Percentiles rank a stretch among this genome's conserved stretches.
Evolutionary conservation across 2,888 invertebrate species (phyloP).

Genomic region (Orthonevra nobilis): DNA sequence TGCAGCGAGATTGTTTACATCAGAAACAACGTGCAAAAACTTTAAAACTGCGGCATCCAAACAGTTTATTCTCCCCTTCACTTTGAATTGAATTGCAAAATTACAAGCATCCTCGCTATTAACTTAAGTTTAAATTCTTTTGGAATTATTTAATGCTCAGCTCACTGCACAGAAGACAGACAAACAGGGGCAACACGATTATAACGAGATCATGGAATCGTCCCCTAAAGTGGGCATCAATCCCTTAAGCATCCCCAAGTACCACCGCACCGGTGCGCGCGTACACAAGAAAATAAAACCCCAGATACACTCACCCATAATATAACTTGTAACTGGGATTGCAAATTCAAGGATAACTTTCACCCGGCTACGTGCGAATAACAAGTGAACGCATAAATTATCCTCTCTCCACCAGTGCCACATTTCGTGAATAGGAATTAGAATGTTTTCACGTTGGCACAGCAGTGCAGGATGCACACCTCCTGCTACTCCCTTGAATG

Average conservation of each 20-base stretch:
- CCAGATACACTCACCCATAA: neutral
- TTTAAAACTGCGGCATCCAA: too few species aligned
- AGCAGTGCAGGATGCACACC: constrained; percentile 28
- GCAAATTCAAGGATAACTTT: constrained; percentile 56
- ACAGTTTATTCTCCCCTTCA: too few species aligned
- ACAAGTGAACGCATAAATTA: constrained; percentile 62
- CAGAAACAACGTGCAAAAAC: too few species aligned
- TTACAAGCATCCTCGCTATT: constrained; percentile 16
- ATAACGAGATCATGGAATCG: constrained; percentile 43
- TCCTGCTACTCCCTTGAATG: constrained; percentile 31
- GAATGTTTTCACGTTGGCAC: constrained; percentile 49
- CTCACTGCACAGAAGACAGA: neutral
- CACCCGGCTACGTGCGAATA: constrained; percentile 50
- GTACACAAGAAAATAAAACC: constrained; percentile 27
- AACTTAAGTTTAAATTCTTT: constrained; percentile 26
- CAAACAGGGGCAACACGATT: neutral
- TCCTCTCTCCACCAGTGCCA: constrained; percentile 21
- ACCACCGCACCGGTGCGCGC: constrained; percentile 3
- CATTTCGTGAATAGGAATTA: constrained; percentile 54
- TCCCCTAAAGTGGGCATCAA: constrained; percentile 28
- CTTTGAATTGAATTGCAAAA: too few species aligned
- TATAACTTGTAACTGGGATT: constrained; percentile 38
- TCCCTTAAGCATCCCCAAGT: neutral
- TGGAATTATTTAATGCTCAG: constrained; percentile 16
- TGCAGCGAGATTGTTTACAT: too few species aligned